Conservation (phyloP, 2,113 vertebrate species). For the Cheirogaleus medius region DNA sequence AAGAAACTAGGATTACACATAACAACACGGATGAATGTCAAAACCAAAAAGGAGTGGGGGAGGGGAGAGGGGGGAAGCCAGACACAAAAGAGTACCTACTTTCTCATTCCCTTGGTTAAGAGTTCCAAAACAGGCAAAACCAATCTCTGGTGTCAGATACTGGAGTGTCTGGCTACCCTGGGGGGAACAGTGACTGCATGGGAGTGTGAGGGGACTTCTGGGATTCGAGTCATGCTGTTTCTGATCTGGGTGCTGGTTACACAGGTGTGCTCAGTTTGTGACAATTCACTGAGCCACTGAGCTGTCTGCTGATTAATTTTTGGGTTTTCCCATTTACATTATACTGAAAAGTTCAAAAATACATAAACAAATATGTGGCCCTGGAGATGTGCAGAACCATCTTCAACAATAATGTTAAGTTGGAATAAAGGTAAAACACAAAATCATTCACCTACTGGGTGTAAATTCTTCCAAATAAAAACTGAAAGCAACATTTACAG, state of each 20-base stretch:
- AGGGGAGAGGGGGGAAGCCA: too few species aligned
- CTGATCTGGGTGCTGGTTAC: background rate
- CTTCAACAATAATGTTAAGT: background rate
- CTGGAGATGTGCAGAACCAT: background rate
- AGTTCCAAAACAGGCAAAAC: background rate
- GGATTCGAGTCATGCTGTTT: background rate
- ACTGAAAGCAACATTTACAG: background rate
- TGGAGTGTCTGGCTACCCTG: too few species aligned
- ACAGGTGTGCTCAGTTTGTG: background rate
- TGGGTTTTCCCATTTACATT: background rate
- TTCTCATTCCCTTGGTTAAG: background rate
- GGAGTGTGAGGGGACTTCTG: background rate
- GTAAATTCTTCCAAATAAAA: background rate
- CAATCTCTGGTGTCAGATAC: background rate
- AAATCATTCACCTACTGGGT: background rate
- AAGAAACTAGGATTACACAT: background rate
- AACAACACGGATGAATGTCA: background rate
- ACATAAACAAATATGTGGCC: background rate
- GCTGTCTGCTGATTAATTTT: background rate
- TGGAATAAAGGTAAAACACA: background rate
- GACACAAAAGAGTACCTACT: background rate
- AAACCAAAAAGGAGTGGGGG: background rate
- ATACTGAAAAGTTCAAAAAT: background rate
- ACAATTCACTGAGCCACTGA: background rate
- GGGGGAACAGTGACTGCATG: background rate